Evolutionary conservation across 2,113 vertebrate species (phyloP).

Genomic region (Oxyruncus cristatus): DNA sequence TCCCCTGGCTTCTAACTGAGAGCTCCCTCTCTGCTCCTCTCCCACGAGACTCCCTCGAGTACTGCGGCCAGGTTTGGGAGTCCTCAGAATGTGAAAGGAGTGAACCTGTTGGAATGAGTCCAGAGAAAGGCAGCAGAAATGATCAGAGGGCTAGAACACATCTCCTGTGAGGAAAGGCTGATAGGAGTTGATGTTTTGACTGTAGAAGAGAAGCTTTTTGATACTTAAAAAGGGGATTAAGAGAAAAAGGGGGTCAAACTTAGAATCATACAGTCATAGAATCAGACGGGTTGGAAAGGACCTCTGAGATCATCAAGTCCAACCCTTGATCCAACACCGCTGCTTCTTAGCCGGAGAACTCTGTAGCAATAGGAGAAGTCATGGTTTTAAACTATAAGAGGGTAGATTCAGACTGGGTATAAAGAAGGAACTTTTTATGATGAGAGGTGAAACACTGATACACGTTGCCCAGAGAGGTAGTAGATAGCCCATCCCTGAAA

Average conservation of each 20-base stretch:
- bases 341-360: not conserved
- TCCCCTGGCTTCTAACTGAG: accelerated
- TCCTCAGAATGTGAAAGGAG: accelerated
- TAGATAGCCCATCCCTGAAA: not conserved
- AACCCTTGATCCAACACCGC: too few species aligned
- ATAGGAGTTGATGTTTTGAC: not conserved
- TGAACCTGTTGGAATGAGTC: accelerated
- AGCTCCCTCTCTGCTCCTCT: accelerated
- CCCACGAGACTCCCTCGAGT: too few species aligned
- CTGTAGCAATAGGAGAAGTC: accelerated
- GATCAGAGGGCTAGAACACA: not conserved
- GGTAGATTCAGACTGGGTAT: not conserved
- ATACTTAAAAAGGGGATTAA: accelerated
- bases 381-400: not conserved
- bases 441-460: not conserved
- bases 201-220: not conserved
- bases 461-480: not conserved
- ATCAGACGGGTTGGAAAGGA: too few species aligned
- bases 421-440: accelerated
- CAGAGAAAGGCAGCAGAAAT: not conserved
- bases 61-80: accelerated
- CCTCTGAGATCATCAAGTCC: too few species aligned
- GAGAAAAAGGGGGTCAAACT: not conserved
- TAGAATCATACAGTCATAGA: too few species aligned
- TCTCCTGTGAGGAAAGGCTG: accelerated